Base-by-base conservation (phyloP, 2,888 invertebrate genomes). In the Pecten maximus region DNA sequence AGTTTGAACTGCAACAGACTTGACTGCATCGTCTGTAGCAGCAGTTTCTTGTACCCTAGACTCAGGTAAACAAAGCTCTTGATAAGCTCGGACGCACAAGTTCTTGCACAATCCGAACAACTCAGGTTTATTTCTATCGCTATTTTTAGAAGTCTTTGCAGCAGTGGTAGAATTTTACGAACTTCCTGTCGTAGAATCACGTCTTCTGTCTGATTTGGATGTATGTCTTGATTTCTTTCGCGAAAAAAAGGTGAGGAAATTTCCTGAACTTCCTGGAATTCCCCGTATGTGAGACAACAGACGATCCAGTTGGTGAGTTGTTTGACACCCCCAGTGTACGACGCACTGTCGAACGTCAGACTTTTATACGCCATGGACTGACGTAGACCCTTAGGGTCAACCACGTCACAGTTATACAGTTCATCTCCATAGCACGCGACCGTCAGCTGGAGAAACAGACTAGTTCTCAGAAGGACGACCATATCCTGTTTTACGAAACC, bases 1-100 rank as follows among this genome's bases (percentile, higher is more conserved):
- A 95, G 88, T 39, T 94, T 92, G 89, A 93, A 94, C 35, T 91
- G 90, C 50, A 95, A 92, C 40, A 95, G 90, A 39, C 93, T 92
- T 28, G 94, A 94, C 8, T 91, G 88, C 12, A 95, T 89, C 0
- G 94, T 93, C 87, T 93, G 92, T 16, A 95, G 91, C 35, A 95
- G 91, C 19, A 92, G 91, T 23, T 92, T 92, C 60, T 94, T 94
- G n/a, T 91, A 92, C 8, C 87, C 87, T 2, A 94, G 35, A 60
- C 90, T 92, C 87, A 94, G 87, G 88, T 94, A 94, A 15, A 90
- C 92, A 90, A 94, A 95, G 0, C 93, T 93, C 87, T 90, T 91
- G 6, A 92, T 88, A 88, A 95, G 88, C 48, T 94, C 94, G 3
- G 40, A 23, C 2, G 94, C 93, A 0, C 95, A 87, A 15, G 89